Conservation (phyloP, 2,113 vertebrate genomes). For the Psammodynastes pulverulentus region DNA sequence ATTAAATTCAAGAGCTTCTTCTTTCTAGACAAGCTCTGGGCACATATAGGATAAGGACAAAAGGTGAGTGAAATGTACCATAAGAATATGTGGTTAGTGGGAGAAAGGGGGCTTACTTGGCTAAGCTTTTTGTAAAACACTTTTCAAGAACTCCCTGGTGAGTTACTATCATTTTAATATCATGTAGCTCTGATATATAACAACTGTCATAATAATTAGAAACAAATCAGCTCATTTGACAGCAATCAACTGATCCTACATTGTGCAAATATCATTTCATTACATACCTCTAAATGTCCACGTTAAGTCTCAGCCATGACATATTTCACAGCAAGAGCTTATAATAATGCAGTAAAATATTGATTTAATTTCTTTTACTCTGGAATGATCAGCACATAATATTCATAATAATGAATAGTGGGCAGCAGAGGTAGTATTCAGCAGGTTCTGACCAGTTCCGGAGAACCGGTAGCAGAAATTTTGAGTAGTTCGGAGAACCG, state of each 20-base stretch:
- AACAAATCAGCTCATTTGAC: conserved; percentile 54
- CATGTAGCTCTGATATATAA: conserved; percentile 52
- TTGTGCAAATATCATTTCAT: conserved; percentile 35
- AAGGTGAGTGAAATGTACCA: not conserved
- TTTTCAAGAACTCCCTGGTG: conserved; percentile 53
- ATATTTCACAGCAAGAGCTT: conserved; percentile 45
- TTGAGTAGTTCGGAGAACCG: no score
- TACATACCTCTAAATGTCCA: conserved; percentile 47
- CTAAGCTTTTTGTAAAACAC: conserved; percentile 38
- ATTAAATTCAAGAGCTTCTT: not conserved
- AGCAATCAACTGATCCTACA: conserved; percentile 49
- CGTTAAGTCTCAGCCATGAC: conserved; percentile 31
- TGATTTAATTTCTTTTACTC: conserved; percentile 55
- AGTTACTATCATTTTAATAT: conserved; percentile 54
- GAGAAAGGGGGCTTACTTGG: conserved; percentile 38
- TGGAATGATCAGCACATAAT: not conserved
- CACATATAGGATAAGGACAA: not conserved
- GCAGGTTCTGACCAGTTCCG: no score
- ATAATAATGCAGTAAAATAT: conserved; percentile 48
- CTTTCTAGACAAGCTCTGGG: not conserved
- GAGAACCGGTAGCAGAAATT: no score
- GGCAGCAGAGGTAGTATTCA: no score
- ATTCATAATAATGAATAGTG: conserved; percentile 49
- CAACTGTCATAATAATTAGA: conserved; percentile 60
- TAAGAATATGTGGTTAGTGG: not conserved